Evolutionary conservation across 2,113 vertebrate genomes (phyloP), one percentile per base, ranked within the genome.

Genomic region (Notarius lentiginosus): DNA sequence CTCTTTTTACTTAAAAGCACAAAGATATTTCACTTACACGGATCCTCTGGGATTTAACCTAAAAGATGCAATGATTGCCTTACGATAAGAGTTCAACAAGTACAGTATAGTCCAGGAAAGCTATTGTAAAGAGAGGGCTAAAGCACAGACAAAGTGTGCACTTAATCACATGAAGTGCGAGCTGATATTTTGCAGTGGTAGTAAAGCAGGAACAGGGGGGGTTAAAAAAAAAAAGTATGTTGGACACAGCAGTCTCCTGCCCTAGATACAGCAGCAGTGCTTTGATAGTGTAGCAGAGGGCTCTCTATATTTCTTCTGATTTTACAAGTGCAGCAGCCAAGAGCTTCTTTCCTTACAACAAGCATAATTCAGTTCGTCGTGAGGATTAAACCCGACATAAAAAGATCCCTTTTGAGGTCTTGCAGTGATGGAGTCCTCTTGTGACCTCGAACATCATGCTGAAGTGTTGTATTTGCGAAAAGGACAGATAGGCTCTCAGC

Each of bases 121-220:
- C 56, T 85, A 82, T 89, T 88, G 90, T 68, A 80, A 61, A 82
- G 86, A 88, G 79, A 85, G 86, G 73, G 79, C 15, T 76, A 61
- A 82, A 82, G 83, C 87, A 90, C 83, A 66, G 61, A 65, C 61
- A 92, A 92, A 93, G 91, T 91, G 88, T 90, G 90, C 90, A 90
- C 91, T 92, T 93, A 91, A 93, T 94, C 91, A 92, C 47, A 55
- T 88, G 79, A 90, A 92, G 90, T 89, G 89, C 73, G 65, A 90
- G 68, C 84, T 85, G 90, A 92, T 92, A 89, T 87, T 89, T 63
- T 84, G 87, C 85, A 87, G 76, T 30, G 58, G 86, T 63, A 56
- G n/a, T 63, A 72, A 18, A 81, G 47, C 49, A 87, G 82, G 87
- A 86, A 11, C 58, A 51, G 91, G 68, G 75, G 55, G 65, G 20